These are phyloP conservation scores for Tonatia bakeri DNA, from an alignment of 2,113 vertebrate species.

Conservation along the genomic window DNA sequence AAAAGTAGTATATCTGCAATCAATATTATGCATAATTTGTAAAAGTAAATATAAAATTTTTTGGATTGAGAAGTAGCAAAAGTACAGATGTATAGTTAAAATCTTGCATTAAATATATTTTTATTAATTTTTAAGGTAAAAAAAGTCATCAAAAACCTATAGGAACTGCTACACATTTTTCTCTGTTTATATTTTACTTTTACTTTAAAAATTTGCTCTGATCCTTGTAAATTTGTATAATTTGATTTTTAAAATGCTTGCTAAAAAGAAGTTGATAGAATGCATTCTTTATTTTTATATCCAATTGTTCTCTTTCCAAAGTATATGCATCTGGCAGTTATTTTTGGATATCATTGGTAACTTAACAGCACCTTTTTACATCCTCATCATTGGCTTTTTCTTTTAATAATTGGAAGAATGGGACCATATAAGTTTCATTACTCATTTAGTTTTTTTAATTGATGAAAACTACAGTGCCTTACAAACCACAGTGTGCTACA, in stretches of 20 bases:
- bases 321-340: not conserved
- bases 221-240: not conserved
- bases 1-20: not conserved
- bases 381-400: not conserved
- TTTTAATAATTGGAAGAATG: not conserved
- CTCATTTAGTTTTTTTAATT: not conserved
- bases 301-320: not conserved
- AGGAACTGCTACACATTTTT: not conserved
- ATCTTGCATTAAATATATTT: not conserved
- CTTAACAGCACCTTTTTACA: not conserved
- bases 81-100: not conserved
- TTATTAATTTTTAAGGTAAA: not conserved
- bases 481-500: not conserved
- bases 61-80: not conserved
- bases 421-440: not conserved
- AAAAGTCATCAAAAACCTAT: not conserved
- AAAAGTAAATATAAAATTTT: slow-evolving; percentile 7
- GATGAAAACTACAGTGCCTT: not conserved
- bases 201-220: not conserved
- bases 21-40: slow-evolving; percentile 21
- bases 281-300: not conserved
- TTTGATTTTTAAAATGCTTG: not conserved
- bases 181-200: not conserved
- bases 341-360: not conserved
- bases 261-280: not conserved